Base-by-base conservation (phyloP, 2,888 invertebrate genomes). In the Pristionchus arcanus region DNA sequence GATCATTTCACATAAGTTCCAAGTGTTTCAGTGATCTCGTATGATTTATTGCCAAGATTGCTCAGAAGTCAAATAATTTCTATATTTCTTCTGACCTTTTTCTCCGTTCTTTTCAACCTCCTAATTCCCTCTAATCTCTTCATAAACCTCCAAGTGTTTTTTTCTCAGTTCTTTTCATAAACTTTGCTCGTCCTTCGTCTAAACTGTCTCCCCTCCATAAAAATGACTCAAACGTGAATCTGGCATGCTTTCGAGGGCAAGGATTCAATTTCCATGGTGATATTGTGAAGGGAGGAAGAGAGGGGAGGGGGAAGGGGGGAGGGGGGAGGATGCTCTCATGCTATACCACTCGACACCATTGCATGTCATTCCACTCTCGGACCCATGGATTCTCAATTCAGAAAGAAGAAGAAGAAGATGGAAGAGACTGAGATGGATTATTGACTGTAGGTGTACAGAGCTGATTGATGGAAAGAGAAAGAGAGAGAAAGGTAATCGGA, bases 311-410 rank as follows among this genome's bases (percentile, higher is more conserved):
- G 34, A 13, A 4, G 9, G 37, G 42, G 63, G 15, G 74, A 74
- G 74, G 34, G n/a, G 77, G 49, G 25, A 53, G 53, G 49, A 53
- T 49, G n/a, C n/a, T 34, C 71, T 81, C 49, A 49, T 49, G 42
- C 42, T 49, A n/a, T n/a, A 49, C 42, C 42, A n/a, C 49, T 81
- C n/a, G 28, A 81, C 81, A 81, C 49, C 28, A 81, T 81, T 28
- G 81, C 81, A 81, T 81, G 81, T 49, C 81, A 81, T 49, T 42
- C 37, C 81, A 81, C 81, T 81, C 81, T 49, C 81, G 81, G 81
- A 37, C 31, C 21, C 21, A 77, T 77, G 49, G 49, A 81, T 49
- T 81, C 81, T n/a, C 53, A 81, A 81, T 74, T 21, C 0, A 49
- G 42, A 49, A 49, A 49, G 49, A 81, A n/a, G 21, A 77, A 42